Evolutionary conservation across 2,797 vertebrate genomes (phyloP).

Genomic region (Anomalospiza imberbis): DNA sequence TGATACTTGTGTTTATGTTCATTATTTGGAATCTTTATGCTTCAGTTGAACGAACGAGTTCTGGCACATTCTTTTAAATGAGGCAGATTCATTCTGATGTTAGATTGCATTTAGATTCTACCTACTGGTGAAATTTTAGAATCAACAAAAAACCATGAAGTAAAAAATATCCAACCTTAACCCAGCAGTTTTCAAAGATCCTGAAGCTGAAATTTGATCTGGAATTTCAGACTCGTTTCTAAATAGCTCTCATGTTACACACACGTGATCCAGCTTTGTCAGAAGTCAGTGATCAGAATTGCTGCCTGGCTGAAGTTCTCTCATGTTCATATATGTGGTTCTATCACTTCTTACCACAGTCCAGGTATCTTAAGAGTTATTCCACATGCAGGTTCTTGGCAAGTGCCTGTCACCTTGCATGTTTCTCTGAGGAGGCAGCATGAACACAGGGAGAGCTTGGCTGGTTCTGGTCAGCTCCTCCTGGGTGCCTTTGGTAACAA

Average conservation of each 20-base stretch:
- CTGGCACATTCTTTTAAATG: slow-evolving; percentile 8
- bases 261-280: background rate
- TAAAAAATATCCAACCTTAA: background rate
- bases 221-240: background rate
- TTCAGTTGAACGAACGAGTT: background rate
- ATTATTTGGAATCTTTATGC: slow-evolving; percentile 27
- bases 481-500: background rate
- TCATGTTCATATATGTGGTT: background rate
- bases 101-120: background rate
- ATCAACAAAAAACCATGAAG: background rate
- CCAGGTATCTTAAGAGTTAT: background rate
- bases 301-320: background rate
- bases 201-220: background rate
- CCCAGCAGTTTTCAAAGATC: background rate
- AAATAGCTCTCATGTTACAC: background rate
- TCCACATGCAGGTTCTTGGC: background rate
- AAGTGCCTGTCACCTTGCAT: background rate
- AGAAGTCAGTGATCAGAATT: background rate
- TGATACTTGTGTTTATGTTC: slow-evolving; percentile 30
- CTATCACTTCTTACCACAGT: background rate
- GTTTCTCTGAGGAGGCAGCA: background rate
- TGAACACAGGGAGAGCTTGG: background rate
- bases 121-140: background rate
- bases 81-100: background rate
- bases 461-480: background rate